Evolutionary conservation across 23 tunicate genomes (phyloP), one percentile per base, ranked within the genome.

Genomic region (Styela plicata): DNA sequence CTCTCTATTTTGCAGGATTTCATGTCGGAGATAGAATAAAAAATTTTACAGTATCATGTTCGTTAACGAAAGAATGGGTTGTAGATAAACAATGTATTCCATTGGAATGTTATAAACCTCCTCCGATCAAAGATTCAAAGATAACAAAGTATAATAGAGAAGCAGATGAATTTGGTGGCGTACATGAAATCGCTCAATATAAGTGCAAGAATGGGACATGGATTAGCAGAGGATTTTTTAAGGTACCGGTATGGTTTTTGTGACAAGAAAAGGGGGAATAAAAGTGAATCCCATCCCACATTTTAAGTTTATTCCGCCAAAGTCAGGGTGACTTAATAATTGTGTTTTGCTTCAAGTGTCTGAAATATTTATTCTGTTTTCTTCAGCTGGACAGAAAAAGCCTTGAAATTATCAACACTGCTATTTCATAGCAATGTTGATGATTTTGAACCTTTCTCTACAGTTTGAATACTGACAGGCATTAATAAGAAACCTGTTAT

Each of bases 151-250:
- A 80, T 52, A 79, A 32, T 62, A 52, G 57, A 26, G 36, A 20
- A 17, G 64, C 44, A 10, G 64, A 70, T 22, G 73, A 64, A 13
- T 65, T 28, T 34, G 85, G 88, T 21, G 22, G 34, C 36, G 29
- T 74, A 1, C 29, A 33, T 73, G 78, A 89, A 80, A 89, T 22
- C 3, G 94, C 74, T 2, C 25, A 25, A 1, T 89, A 89, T 64
- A 33, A 64, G 29, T 89, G 94, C 28, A 37, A 36, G 18, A 20
- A 79, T 26, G 88, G 85, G 24, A 83, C 83, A 57, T 89, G 94
- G 94, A 70, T 89, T 2, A 89, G 94, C 44, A 70, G 79, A 35
- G 94, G 94, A 22, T 26, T 80, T 17, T 37, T 64, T 36, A 89
- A 89, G 88, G 94, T 89, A 2, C n/a, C n/a, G n/a, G n/a, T n/a